Conservation (phyloP, 2,113 vertebrate genomes). For the Solenodon paradoxus region DNA sequence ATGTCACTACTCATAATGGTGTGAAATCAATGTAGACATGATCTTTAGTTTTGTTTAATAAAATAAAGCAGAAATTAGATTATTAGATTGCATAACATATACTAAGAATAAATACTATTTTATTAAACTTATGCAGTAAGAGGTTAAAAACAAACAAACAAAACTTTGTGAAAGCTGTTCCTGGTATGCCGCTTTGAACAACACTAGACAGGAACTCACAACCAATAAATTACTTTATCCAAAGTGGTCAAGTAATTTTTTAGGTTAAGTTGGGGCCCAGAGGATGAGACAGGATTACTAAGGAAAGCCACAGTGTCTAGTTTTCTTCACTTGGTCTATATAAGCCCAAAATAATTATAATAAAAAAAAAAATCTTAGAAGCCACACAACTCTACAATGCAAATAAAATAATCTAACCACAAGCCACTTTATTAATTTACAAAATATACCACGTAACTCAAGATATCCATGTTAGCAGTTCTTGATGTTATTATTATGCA, state of each 20-base stretch:
- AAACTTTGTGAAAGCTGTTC: neutral
- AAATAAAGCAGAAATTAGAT: neutral
- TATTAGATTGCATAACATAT: neutral
- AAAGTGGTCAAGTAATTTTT: neutral
- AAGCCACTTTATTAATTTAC: constrained; percentile 23
- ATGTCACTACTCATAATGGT: neutral
- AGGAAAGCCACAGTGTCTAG: neutral
- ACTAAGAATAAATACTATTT: neutral
- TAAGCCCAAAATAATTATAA: neutral
- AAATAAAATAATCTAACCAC: neutral
- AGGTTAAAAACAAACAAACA: neutral
- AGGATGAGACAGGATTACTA: neutral
- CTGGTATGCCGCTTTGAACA: neutral
- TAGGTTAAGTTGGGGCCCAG: neutral
- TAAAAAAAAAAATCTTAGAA: constrained; percentile 18
- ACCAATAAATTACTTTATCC: constrained; percentile 21
- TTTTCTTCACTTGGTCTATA: constrained; percentile 5
- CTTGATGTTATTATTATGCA: neutral
- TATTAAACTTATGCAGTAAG: constrained; percentile 6
- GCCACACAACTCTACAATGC: neutral
- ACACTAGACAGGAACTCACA: neutral
- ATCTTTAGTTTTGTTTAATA: constrained; percentile 6
- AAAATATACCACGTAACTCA: neutral
- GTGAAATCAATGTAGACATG: neutral
- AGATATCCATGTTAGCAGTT: neutral